A percentile compares a stretch with the other conserved stretches of the same genome.
phyloP scores from a whole-genome alignment of 1,140 invertebrate species.

The Charaxes varanes region DNA sequence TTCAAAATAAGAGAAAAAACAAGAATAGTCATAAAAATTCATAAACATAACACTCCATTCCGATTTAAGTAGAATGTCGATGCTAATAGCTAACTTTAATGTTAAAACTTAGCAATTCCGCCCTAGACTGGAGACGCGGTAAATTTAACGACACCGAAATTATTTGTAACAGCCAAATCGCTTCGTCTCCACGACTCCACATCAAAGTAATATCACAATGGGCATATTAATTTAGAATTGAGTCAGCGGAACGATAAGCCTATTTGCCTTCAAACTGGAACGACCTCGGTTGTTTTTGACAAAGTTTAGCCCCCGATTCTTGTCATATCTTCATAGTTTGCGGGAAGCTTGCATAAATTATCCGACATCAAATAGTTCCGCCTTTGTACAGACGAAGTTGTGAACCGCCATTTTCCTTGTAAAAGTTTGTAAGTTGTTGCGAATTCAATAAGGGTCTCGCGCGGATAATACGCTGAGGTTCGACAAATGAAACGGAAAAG shows the following conservation, averaged over 20 bases:
- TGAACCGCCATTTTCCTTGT: slow-evolving; percentile 20
- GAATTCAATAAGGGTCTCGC: slow-evolving; percentile 17
- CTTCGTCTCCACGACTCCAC: not conserved
- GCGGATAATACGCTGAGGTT: not conserved
- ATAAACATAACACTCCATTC: too few species aligned
- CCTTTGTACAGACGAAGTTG: slow-evolving; percentile 25
- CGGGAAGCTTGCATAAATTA: slow-evolving; percentile 28
- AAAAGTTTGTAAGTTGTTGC: slow-evolving; percentile 21
- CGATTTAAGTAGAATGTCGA: too few species aligned
- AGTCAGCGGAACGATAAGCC: slow-evolving; percentile 12
- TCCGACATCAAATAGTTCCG: slow-evolving; percentile 33
- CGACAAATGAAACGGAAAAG: not conserved
- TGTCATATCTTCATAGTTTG: slow-evolving; percentile 25
- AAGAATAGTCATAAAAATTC: too few species aligned
- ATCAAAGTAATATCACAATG: slow-evolving; percentile 6
- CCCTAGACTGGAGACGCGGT: too few species aligned
- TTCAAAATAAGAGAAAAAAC: too few species aligned
- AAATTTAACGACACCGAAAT: too few species aligned
- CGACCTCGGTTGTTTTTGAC: slow-evolving; percentile 19
- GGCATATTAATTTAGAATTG: slow-evolving; percentile 9
- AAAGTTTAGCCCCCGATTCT: slow-evolving; percentile 23
- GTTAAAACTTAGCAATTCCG: too few species aligned
- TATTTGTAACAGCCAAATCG: too few species aligned
- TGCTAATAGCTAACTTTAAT: too few species aligned
- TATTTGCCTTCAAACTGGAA: slow-evolving; percentile 6